Percentiles rank a stretch among this genome's conserved stretches.
Conservation (phyloP, 23 tunicate species). For the Clavelina lepadiformis region DNA sequence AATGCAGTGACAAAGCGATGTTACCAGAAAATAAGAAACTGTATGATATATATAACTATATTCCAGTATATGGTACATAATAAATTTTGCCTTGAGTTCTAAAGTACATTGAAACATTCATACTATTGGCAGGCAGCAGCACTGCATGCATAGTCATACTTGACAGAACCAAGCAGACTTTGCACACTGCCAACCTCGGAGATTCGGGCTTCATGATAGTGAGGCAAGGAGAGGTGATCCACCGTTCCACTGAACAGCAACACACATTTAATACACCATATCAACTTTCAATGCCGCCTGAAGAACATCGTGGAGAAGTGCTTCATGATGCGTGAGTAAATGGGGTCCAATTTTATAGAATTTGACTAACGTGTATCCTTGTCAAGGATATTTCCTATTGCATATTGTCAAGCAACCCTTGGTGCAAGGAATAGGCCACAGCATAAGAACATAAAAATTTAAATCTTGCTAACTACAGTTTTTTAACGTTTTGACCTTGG, state of each 20-base stretch:
- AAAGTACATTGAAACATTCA: constrained; percentile 4
- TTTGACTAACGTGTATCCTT: too few relatives aligned
- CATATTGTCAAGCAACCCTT: too few relatives aligned
- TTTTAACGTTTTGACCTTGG: too few relatives aligned
- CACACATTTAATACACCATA: constrained; percentile 96
- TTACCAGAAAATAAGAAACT: not conserved
- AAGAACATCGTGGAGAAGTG: constrained; percentile 57
- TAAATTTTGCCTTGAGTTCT: not conserved
- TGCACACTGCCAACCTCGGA: constrained; percentile 97
- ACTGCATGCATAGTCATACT: constrained; percentile 93
- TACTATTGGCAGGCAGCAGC: constrained; percentile 71
- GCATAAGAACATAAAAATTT: too few relatives aligned
- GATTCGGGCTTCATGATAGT: constrained; percentile 98
- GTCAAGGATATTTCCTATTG: too few relatives aligned
- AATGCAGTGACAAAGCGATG: too few relatives aligned
- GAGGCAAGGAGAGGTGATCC: constrained; percentile 83
- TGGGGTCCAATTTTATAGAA: too few relatives aligned
- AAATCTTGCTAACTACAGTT: too few relatives aligned
- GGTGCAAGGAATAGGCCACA: too few relatives aligned
- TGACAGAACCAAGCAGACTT: constrained; percentile 71
- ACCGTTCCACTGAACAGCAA: constrained; percentile 86
- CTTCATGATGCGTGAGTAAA: constrained; percentile 62
- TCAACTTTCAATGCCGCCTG: constrained; percentile 92
- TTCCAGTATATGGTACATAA: not conserved
- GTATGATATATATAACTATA: not conserved